Evolutionary conservation across 2,888 invertebrate genomes (phyloP).

Genomic region (Dryomyza anilis): DNA sequence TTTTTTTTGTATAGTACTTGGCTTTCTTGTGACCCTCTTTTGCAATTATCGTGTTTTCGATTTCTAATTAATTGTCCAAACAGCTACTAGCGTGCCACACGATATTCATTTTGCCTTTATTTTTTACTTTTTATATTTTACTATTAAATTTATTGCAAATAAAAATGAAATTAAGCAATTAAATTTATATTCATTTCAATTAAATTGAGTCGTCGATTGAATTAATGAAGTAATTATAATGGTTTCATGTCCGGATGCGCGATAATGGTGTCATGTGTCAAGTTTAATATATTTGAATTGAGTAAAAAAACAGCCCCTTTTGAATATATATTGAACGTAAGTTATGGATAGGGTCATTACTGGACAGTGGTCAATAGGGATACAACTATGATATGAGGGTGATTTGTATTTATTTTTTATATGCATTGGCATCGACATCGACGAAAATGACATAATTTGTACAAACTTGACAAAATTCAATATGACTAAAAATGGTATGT

Average conservation of each 20-base stretch:
- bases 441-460: no score
- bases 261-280: constrained; percentile 18
- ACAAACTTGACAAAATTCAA: no score
- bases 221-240: constrained; percentile 11
- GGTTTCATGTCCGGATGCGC: background rate
- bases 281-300: background rate
- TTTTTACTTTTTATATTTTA: background rate
- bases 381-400: no score
- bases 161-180: constrained; percentile 12
- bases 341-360: background rate
- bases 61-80: constrained; percentile 13
- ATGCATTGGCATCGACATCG: no score
- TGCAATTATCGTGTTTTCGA: background rate
- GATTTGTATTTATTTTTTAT: no score
- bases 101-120: background rate
- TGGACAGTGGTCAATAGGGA: background rate
- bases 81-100: constrained; percentile 19
- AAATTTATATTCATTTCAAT: constrained; percentile 14
- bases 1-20: background rate
- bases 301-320: background rate
- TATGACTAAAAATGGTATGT: no score
- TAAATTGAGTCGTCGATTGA: constrained; percentile 1
- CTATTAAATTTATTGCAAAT: background rate
- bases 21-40: background rate
- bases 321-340: background rate